Evolutionary conservation across 2,888 invertebrate species (phyloP).

Genomic region (Tachina grossa): DNA sequence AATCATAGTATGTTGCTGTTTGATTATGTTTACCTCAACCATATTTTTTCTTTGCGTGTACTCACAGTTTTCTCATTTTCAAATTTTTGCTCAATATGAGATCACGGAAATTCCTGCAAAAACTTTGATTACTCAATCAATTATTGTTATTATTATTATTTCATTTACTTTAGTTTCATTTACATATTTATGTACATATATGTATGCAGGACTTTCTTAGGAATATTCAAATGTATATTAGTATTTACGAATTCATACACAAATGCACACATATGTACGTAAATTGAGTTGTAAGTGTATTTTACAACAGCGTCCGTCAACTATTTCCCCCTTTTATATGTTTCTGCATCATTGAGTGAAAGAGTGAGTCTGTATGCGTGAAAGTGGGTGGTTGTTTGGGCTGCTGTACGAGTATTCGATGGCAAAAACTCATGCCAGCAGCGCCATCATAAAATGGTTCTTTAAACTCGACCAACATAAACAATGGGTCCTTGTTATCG

Average conservation of each 20-base stretch:
- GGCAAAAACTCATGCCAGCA: not conserved
- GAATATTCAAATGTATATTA: not conserved
- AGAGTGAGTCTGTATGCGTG: constrained; percentile 30
- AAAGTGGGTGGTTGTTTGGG: constrained; percentile 60
- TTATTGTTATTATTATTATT: too few species aligned
- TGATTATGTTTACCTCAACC: too few species aligned
- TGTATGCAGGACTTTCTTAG: too few species aligned
- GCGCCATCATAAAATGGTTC: constrained; percentile 68
- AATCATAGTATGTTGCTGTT: too few species aligned
- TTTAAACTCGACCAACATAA: constrained; percentile 66
- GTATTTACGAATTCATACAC: not conserved
- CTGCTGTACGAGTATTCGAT: not conserved
- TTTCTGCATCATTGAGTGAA: constrained; percentile 15
- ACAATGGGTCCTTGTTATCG: constrained; percentile 67
- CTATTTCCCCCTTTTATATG: constrained; percentile 16
- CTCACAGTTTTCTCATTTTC: too few species aligned
- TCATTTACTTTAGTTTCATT: too few species aligned
- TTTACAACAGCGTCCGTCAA: constrained; percentile 51
- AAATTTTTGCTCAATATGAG: too few species aligned
- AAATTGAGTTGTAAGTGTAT: not conserved
- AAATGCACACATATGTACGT: too few species aligned
- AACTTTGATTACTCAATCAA: too few species aligned
- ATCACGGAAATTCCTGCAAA: too few species aligned
- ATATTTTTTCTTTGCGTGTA: too few species aligned
- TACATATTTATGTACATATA: too few species aligned